These are phyloP conservation scores for Excalfactoria chinensis DNA, from an alignment of 2,113 vertebrate species.

Conservation along the genomic window DNA sequence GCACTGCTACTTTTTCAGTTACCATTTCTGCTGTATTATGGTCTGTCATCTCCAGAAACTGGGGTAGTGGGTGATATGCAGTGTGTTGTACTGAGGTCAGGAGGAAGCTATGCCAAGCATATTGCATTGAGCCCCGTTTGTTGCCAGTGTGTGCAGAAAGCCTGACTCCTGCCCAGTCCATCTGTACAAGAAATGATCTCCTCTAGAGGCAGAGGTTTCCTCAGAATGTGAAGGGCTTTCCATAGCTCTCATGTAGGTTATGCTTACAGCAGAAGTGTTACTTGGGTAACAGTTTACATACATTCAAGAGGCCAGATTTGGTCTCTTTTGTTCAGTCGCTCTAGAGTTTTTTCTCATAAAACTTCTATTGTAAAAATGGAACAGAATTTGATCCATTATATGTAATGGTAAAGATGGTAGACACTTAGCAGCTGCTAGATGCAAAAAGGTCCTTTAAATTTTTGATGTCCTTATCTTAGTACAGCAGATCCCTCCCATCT, in stretches of 20 bases:
- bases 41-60: neutral
- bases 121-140: neutral
- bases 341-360: neutral
- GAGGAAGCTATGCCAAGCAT: neutral
- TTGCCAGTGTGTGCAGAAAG: neutral
- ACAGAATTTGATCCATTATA: neutral
- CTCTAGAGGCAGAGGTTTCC: neutral
- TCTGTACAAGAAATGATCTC: neutral
- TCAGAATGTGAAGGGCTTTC: neutral
- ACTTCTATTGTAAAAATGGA: neutral
- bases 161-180: neutral
- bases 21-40: neutral
- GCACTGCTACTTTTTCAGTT: neutral
- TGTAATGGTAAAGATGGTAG: neutral
- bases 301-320: neutral
- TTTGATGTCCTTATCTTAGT: neutral
- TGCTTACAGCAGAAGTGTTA: neutral
- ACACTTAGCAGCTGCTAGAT: neutral
- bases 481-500: neutral
- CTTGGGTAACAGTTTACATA: neutral
- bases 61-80: neutral
- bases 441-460: neutral
- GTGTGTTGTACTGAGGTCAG: neutral
- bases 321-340: neutral
- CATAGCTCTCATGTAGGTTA: neutral